A percentile compares a stretch with the other conserved stretches of the same genome.
These are phyloP conservation scores for Pyrochroa serraticornis DNA, from an alignment of 2,888 invertebrate species.

Conservation along the genomic window DNA sequence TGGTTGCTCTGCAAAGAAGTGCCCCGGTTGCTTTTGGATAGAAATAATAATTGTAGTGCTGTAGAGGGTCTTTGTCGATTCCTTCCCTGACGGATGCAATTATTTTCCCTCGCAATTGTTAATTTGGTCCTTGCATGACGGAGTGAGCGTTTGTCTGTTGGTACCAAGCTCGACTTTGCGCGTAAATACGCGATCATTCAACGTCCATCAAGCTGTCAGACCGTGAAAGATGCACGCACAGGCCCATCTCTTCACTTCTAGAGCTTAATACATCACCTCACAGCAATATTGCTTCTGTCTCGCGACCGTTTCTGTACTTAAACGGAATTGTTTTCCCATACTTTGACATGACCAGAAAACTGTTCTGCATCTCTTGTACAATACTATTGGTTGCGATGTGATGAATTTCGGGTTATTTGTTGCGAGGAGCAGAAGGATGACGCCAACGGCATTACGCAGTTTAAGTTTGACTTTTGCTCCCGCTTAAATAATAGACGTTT, in stretches of 20 bases:
- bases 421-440: slow-evolving; percentile 13
- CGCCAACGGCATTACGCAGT: neutral
- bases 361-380: slow-evolving; percentile 14
- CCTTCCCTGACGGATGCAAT: slow-evolving; percentile 19
- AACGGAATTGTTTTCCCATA: slow-evolving; percentile 30
- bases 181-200: slow-evolving; percentile 53
- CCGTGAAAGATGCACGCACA: slow-evolving; percentile 47
- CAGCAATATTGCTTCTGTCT: slow-evolving; percentile 29
- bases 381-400: slow-evolving; percentile 7
- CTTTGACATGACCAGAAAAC: slow-evolving; percentile 26
- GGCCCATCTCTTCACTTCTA: slow-evolving; percentile 35
- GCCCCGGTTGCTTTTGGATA: neutral
- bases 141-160: slow-evolving; percentile 16
- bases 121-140: slow-evolving; percentile 27
- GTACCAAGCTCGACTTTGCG: slow-evolving; percentile 40
- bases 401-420: slow-evolving; percentile 24
- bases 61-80: neutral
- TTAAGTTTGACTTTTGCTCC: slow-evolving; percentile 21
- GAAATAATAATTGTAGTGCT: neutral
- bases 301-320: slow-evolving; percentile 10
- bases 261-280: slow-evolving; percentile 36
- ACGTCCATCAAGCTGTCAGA: slow-evolving; percentile 51
- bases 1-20: too few species aligned
- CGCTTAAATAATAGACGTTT: slow-evolving; percentile 22
- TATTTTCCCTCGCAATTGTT: slow-evolving; percentile 22